A percentile compares a stretch with the other conserved stretches of the same genome.
Evolutionary conservation across 2,888 invertebrate genomes (phyloP).

Genomic region (Ethmia dodecea): DNA sequence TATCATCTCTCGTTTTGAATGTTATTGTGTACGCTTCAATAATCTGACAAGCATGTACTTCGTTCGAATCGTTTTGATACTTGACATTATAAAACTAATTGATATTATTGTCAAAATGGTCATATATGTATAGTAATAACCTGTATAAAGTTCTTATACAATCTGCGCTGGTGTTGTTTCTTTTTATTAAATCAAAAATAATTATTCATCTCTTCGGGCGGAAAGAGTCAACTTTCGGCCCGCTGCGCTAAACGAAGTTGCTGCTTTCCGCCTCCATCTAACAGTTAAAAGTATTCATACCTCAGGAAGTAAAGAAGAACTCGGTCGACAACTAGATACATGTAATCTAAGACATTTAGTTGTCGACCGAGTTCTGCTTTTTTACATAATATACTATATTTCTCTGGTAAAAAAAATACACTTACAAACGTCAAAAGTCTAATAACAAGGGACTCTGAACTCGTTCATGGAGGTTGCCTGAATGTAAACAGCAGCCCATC

Average conservation of each 20-base stretch:
- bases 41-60: slow-evolving; percentile 13
- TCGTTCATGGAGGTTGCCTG: too few relatives aligned
- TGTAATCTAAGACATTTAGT: too few relatives aligned
- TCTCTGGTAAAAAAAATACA: too few relatives aligned
- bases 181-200: background rate
- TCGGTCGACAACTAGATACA: background rate
- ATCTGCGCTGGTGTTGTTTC: background rate
- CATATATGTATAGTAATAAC: background rate
- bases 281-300: background rate
- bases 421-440: too few relatives aligned
- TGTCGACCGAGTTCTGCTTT: too few relatives aligned
- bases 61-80: slow-evolving; percentile 16
- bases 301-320: background rate
- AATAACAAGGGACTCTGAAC: too few relatives aligned
- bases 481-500: too few relatives aligned
- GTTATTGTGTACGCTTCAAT: slow-evolving; percentile 25
- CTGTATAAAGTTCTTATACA: background rate
- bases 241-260: too few relatives aligned
- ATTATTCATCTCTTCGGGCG: background rate
- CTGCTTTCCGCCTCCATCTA: too few relatives aligned
- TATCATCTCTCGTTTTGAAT: slow-evolving; percentile 12
- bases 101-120: background rate
- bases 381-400: too few relatives aligned
- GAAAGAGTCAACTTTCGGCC: too few relatives aligned
- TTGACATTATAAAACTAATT: slow-evolving; percentile 6